phyloP scores from a whole-genome alignment of 2,113 vertebrate genomes.

The Alligator sinensis region DNA sequence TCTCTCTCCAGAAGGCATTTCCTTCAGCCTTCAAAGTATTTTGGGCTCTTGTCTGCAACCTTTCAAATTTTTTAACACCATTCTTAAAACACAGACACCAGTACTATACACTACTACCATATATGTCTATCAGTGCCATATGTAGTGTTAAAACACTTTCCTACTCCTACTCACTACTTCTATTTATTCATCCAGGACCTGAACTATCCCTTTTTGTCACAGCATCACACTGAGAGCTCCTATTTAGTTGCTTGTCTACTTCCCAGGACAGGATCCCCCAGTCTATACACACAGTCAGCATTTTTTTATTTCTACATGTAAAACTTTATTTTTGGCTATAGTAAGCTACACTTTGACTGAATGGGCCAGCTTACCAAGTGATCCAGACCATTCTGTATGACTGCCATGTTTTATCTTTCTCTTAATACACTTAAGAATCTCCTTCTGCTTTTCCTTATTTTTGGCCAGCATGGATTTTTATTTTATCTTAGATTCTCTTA shows the following conservation, averaged over 20 bases:
- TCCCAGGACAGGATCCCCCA: too few relatives aligned
- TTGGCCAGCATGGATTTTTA: not conserved
- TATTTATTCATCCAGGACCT: not conserved
- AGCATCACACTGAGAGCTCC: not conserved
- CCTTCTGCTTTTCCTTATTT: not conserved
- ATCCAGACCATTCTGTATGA: not conserved
- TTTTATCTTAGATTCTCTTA: not conserved
- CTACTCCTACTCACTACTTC: not conserved
- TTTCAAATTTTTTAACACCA: not conserved
- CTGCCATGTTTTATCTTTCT: not conserved
- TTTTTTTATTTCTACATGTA: too few relatives aligned
- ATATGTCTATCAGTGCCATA: not conserved
- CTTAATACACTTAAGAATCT: not conserved
- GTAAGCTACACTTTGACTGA: too few relatives aligned
- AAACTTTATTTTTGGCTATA: too few relatives aligned
- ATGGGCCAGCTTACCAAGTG: too few relatives aligned
- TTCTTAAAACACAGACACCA: not conserved
- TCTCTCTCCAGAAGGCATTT: not conserved
- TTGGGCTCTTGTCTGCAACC: not conserved
- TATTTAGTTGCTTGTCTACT: not conserved
- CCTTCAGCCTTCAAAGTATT: not conserved
- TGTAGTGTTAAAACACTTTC: not conserved
- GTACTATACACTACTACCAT: not conserved
- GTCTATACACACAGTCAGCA: too few relatives aligned
- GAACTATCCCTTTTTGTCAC: not conserved